phyloP scores from a whole-genome alignment of 1,140 invertebrate genomes.

The Ceratina calcarata region DNA sequence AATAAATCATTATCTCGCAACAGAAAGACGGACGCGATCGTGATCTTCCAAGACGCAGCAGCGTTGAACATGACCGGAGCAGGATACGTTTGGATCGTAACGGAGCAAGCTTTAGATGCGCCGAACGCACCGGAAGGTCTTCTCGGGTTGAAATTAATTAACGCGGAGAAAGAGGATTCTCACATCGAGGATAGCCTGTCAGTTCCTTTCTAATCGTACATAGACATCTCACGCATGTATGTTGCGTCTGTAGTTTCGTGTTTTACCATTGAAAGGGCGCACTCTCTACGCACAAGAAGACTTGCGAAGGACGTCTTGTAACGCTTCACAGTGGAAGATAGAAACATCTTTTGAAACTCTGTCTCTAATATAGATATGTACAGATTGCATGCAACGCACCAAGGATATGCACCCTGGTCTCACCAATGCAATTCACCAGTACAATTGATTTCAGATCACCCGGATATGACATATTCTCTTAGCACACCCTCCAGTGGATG shows the following conservation, averaged over 20 bases:
- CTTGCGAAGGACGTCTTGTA: background rate
- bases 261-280: conserved; percentile 9
- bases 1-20: background rate
- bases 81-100: conserved; percentile 98
- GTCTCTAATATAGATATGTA: background rate
- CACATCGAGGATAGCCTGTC: conserved; percentile 94
- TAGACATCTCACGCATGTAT: conserved; percentile 33
- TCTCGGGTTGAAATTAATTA: conserved; percentile 92
- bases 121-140: conserved; percentile 92
- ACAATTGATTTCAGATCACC: conserved; percentile 45
- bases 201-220: conserved; percentile 71
- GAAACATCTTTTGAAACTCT: background rate
- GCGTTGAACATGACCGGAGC: conserved; percentile 93
- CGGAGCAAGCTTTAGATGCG: conserved; percentile 94
- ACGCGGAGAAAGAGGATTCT: conserved; percentile 92
- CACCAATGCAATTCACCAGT: conserved; percentile 16
- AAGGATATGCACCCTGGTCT: background rate
- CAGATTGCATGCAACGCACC: conserved; percentile 14
- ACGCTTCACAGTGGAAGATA: background rate
- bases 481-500: conserved; percentile 26
- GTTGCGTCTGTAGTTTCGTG: conserved; percentile 34
- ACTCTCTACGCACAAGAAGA: conserved; percentile 12
- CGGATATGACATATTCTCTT: conserved; percentile 33
- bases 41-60: conserved; percentile 94
- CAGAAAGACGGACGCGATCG: conserved; percentile 93